A percentile compares a stretch with the other conserved stretches of the same genome.
Evolutionary conservation across 2,113 vertebrate genomes (phyloP).

Genomic region (Sceloporus tristichus): DNA sequence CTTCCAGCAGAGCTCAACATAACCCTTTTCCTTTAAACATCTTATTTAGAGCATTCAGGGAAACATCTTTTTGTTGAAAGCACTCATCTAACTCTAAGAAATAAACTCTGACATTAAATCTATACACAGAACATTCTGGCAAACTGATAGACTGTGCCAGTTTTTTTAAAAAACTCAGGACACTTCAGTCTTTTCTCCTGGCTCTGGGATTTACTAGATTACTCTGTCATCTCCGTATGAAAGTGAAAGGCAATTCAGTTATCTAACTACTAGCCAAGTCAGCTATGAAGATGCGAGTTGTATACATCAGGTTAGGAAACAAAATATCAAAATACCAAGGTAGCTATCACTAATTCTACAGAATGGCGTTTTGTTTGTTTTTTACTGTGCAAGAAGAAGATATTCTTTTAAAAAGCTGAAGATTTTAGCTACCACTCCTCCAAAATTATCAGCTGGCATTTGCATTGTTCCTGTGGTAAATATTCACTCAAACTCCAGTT

Average conservation of each 20-base stretch:
- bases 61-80: background rate
- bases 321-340: background rate
- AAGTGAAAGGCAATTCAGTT: conserved; percentile 8
- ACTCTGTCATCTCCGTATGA: background rate
- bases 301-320: background rate
- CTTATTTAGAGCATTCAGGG: background rate
- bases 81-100: background rate
- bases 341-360: background rate
- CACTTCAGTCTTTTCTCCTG: background rate
- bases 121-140: background rate
- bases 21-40: background rate
- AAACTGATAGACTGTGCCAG: background rate
- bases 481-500: background rate
- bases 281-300: background rate
- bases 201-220: background rate
- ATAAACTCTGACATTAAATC: background rate
- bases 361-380: conserved; percentile 14
- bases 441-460: conserved; percentile 39
- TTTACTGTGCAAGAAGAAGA: conserved; percentile 41
- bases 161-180: background rate
- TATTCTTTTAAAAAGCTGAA: conserved; percentile 38
- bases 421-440: conserved; percentile 17
- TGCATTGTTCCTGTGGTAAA: background rate
- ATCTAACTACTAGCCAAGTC: conserved; percentile 25
- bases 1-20: background rate